These are phyloP conservation scores for Meandrina meandrites DNA, from an alignment of 92 coral and sea anemone genomes.

Conservation along the genomic window DNA sequence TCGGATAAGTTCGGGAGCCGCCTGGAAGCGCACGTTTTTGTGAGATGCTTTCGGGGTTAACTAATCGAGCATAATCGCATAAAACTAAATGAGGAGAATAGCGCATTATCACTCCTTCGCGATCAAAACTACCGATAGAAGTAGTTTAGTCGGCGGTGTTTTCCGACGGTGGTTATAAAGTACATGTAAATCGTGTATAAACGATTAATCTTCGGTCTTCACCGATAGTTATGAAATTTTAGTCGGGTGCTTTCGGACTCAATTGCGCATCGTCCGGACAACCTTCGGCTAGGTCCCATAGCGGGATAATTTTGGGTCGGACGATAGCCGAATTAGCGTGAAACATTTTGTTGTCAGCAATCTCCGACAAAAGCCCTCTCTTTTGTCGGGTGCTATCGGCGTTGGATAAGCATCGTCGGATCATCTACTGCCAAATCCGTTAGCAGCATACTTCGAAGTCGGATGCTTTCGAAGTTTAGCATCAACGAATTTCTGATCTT, in stretches of 20 bases:
- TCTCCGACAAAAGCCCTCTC: too few relatives aligned
- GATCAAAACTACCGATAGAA: neutral
- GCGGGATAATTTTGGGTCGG: too few relatives aligned
- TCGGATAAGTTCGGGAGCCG: neutral
- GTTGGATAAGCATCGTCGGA: neutral
- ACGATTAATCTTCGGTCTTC: neutral
- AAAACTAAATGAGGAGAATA: neutral
- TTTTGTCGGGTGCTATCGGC: too few relatives aligned
- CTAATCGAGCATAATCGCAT: too few relatives aligned
- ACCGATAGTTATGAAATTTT: neutral
- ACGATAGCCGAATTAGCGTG: too few relatives aligned
- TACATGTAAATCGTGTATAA: neutral
- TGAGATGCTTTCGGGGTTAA: neutral
- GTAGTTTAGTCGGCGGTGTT: neutral
- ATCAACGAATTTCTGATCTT: neutral
- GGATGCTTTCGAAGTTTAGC: neutral
- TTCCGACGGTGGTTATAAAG: neutral
- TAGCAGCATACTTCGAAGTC: neutral
- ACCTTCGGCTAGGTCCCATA: neutral
- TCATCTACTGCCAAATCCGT: neutral
- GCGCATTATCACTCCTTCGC: neutral
- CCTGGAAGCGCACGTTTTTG: too few relatives aligned
- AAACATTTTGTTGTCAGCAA: too few relatives aligned
- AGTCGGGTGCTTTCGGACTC: too few relatives aligned
- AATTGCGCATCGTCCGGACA: too few relatives aligned